Conservation (phyloP, 2,113 vertebrate genomes). For the Sceloporus tristichus region DNA sequence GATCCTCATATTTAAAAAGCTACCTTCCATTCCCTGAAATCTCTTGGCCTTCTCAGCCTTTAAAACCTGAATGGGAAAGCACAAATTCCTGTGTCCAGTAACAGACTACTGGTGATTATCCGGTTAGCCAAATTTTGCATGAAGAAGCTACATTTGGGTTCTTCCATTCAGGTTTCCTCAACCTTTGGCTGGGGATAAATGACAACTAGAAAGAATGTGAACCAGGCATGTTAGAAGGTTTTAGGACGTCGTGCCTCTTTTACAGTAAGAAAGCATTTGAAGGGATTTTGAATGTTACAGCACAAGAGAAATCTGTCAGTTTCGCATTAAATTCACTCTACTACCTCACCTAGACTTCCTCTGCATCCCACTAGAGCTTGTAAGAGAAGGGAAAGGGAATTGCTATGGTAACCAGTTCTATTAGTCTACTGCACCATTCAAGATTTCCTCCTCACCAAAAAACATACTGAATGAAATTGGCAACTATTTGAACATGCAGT, state of each 20-base stretch:
- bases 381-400: neutral
- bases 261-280: neutral
- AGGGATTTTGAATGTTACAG: neutral
- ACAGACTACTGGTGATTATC: neutral
- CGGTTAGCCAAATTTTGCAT: neutral
- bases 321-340: neutral
- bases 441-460: neutral
- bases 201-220: neutral
- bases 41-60: neutral
- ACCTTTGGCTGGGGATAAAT: neutral
- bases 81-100: neutral
- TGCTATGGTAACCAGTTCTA: neutral
- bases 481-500: neutral
- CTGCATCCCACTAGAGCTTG: neutral
- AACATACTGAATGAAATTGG: neutral
- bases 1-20: neutral
- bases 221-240: neutral
- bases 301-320: neutral
- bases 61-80: neutral
- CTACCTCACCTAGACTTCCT: neutral
- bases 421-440: neutral
- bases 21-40: neutral
- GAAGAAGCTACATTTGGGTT: neutral
- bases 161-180: neutral
- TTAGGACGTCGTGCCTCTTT: neutral